phyloP scores from a whole-genome alignment of 2,888 invertebrate species.

The Napeogenes inachia region DNA sequence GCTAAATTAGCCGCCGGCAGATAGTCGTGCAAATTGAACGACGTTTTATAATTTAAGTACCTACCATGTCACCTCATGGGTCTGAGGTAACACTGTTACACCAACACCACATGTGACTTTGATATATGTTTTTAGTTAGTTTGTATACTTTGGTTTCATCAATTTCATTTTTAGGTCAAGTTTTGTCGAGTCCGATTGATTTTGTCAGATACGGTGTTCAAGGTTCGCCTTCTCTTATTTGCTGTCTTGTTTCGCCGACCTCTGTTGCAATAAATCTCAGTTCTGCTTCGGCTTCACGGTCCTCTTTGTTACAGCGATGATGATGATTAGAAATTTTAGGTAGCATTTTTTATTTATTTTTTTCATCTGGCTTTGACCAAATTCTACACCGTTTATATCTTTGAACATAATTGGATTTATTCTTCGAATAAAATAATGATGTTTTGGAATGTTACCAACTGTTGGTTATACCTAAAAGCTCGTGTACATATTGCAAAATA shows the following conservation, averaged over 20 bases:
- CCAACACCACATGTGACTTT: constrained; percentile 13
- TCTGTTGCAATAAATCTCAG: constrained; percentile 72
- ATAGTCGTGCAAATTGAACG: constrained; percentile 22
- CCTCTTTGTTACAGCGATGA: constrained; percentile 70
- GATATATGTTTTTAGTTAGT: constrained; percentile 14
- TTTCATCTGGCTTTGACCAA: constrained; percentile 25
- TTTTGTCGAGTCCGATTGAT: constrained; percentile 74
- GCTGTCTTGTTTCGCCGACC: constrained; percentile 74
- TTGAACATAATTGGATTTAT: not conserved
- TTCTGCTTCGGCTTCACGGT: constrained; percentile 66
- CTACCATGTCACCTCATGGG: constrained; percentile 21
- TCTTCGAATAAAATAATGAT: not conserved
- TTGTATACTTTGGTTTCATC: constrained; percentile 49
- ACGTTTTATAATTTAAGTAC: constrained; percentile 19
- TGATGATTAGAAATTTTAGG: constrained; percentile 66
- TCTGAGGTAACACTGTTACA: constrained; percentile 22
- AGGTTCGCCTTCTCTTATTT: constrained; percentile 76
- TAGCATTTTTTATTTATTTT: constrained; percentile 53
- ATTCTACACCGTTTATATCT: not conserved
- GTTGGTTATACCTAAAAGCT: constrained; percentile 28
- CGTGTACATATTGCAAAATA: constrained; percentile 57
- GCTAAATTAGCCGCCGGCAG: constrained; percentile 19
- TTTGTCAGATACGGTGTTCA: constrained; percentile 75
- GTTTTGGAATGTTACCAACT: constrained; percentile 1
- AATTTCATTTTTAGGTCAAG: constrained; percentile 71